Base-by-base conservation (phyloP, 2,113 vertebrate genomes). In the Pardalotus punctatus region DNA sequence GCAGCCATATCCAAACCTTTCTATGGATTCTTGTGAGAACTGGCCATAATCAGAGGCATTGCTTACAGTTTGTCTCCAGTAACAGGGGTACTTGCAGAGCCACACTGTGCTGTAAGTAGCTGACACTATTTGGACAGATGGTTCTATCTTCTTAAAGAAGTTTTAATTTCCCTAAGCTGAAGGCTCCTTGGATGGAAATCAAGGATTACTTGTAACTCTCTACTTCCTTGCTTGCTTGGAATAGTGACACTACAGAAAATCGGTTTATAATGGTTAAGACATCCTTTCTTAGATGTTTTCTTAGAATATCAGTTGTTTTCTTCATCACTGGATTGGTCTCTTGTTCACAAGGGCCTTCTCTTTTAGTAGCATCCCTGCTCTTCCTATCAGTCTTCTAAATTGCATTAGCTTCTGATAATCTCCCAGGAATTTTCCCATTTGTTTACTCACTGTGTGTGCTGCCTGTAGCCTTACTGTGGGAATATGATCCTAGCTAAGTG, bases 131-230 rank as follows among this genome's bases (percentile, higher is more conserved):
- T 77, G 72, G 73, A 94, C 95, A 96, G 96, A 97, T 95, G 94
- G 93, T 88, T 96, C 66, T 85, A 51, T 93, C 89, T 94, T 94
- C 94, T 91, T 91, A 86, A 87, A 82, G 76, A 91, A 93, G 73
- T 94, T 94, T 89, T 93, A 73, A 77, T 94, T 93, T 85, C 91
- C 47, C 60, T 96, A 95, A 96, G 56, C 82, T 88, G 71, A 89
- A 85, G 54, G 47, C 58, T 93, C 18, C 57, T 95, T 96, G 90
- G 74, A 93, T 95, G 70, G 71, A 93, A 96, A 91, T 85, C 81
- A 91, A 95, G 93, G 89, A 96, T 96, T 96, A 90, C 29, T 82
- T 84, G 45, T 95, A 90, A 90, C 80, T 88, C 86, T 72, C 17
- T 71, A 67, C 45, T 93, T 93, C 62, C 78, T 90, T 85, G 81